phyloP scores from a whole-genome alignment of 2,888 invertebrate species.

The Dicyrtoma fusca region DNA sequence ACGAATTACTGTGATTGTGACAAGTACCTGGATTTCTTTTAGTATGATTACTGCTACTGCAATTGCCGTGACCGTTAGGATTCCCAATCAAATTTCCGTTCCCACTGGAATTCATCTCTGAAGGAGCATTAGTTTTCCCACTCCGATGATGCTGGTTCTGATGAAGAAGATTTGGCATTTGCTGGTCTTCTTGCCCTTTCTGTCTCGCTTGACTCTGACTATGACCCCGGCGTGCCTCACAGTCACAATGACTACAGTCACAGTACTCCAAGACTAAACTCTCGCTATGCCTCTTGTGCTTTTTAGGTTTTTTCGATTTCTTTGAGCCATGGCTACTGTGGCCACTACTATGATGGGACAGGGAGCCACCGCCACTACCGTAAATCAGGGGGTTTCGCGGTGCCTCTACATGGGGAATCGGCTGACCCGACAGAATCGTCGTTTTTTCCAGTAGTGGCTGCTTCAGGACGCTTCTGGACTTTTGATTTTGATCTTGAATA shows the following conservation, averaged over 20 bases:
- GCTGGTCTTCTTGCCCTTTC: not conserved
- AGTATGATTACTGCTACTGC: not conserved
- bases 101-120: no score
- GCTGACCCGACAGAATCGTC: not conserved
- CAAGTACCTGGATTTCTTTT: not conserved
- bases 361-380: not conserved
- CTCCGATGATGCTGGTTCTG: no score
- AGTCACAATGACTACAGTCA: constrained; percentile 49
- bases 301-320: constrained; percentile 27
- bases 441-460: not conserved
- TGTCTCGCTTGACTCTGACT: not conserved
- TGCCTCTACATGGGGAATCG: not conserved
- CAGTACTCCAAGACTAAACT: constrained; percentile 46
- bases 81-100: no score
- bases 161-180: not conserved
- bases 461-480: not conserved
- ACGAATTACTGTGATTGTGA: not conserved
- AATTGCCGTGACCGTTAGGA: not conserved
- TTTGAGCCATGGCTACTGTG: constrained; percentile 18
- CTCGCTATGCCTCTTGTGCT: constrained; percentile 16
- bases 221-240: constrained; percentile 13
- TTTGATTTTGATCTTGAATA: constrained; percentile 19
- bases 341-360: not conserved
- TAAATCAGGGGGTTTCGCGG: not conserved
- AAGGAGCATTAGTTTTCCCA: no score